These are phyloP conservation scores for Eumerus sabulonum DNA, from an alignment of 2,888 invertebrate species.

Conservation along the genomic window DNA sequence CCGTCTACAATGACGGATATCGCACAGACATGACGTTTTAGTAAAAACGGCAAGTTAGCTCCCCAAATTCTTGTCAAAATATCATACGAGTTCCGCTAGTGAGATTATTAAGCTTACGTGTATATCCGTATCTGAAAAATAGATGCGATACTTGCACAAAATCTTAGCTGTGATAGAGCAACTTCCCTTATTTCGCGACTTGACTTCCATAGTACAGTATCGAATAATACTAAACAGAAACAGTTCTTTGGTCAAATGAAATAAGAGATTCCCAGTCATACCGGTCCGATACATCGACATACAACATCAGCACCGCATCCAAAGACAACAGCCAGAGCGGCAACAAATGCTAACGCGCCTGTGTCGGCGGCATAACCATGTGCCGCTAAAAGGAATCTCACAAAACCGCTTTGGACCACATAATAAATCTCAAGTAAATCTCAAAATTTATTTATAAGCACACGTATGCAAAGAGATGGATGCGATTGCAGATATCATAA, in stretches of 20 bases:
- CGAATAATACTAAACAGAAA: conserved; percentile 50
- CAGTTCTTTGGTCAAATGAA: conserved; percentile 22
- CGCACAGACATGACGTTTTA: too few relatives aligned
- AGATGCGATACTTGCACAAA: too few relatives aligned
- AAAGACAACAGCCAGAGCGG: conserved; percentile 29
- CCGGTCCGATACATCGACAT: too few relatives aligned
- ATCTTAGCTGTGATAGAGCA: too few relatives aligned
- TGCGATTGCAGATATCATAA: conserved; percentile 66
- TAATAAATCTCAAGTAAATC: conserved; percentile 68
- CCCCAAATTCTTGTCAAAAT: too few relatives aligned
- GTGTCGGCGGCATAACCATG: conserved; percentile 47
- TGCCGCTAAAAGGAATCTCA: conserved; percentile 58
- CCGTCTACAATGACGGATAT: too few relatives aligned
- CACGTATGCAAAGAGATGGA: conserved; percentile 55
- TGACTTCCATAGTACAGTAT: conserved; percentile 14
- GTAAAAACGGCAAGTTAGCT: too few relatives aligned
- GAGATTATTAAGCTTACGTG: too few relatives aligned
- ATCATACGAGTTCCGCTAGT: too few relatives aligned
- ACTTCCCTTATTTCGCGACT: too few relatives aligned
- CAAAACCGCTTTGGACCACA: conserved; percentile 62
- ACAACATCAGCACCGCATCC: conserved; percentile 41
- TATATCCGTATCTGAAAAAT: too few relatives aligned
- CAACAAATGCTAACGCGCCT: background rate
- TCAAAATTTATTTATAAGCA: conserved; percentile 68
- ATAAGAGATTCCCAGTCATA: conserved; percentile 33